Conservation (phyloP, 1,140 invertebrate species). For the Bombus cullumanus region DNA sequence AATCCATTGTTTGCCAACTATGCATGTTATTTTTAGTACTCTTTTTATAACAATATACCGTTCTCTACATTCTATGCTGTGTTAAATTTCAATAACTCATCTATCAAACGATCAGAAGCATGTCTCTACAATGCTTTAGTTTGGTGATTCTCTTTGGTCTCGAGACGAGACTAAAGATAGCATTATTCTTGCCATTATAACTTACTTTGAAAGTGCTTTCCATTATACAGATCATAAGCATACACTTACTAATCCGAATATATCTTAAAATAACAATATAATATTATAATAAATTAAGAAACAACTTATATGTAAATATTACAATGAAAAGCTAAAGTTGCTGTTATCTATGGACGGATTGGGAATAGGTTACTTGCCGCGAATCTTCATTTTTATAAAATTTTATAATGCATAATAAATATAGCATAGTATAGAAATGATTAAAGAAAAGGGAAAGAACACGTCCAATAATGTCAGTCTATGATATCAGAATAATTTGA, state of each 20-base stretch:
- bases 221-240: conserved; percentile 45
- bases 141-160: conserved; percentile 77
- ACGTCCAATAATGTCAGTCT: neutral
- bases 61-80: conserved; percentile 59
- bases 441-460: neutral
- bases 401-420: neutral
- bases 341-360: conserved; percentile 54
- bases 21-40: conserved; percentile 52
- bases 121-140: conserved; percentile 75
- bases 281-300: conserved; percentile 50
- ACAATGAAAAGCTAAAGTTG: neutral
- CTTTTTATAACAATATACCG: conserved; percentile 37
- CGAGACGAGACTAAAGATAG: conserved; percentile 79
- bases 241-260: conserved; percentile 47
- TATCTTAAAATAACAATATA: conserved; percentile 42
- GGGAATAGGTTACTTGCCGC: neutral
- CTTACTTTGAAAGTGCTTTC: conserved; percentile 64
- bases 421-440: neutral
- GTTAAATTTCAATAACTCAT: conserved; percentile 49
- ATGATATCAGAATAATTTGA: neutral
- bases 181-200: conserved; percentile 70
- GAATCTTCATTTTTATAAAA: neutral
- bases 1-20: conserved; percentile 74
- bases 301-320: conserved; percentile 22
- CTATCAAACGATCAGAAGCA: conserved; percentile 64